These are phyloP conservation scores for Pseudonaja textilis DNA, from an alignment of 2,113 vertebrate species.

Conservation along the genomic window DNA sequence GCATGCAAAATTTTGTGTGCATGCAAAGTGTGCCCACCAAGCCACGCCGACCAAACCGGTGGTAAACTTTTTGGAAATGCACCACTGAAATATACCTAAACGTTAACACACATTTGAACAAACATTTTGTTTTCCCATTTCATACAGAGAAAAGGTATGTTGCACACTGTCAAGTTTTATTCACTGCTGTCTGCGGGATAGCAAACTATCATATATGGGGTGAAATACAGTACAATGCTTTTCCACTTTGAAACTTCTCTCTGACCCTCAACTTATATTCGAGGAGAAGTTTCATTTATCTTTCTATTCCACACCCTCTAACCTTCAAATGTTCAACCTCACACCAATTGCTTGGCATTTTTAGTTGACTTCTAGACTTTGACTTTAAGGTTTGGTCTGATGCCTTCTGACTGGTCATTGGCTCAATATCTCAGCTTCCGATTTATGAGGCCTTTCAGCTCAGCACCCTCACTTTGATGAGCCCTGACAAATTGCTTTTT, in stretches of 20 bases:
- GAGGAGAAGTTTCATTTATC: neutral
- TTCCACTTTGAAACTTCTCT: neutral
- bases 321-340: neutral
- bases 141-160: neutral
- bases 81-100: neutral
- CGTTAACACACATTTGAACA: neutral
- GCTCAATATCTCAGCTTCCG: neutral
- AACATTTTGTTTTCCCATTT: neutral
- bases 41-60: too few relatives aligned
- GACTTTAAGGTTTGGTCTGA: neutral
- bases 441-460: slow-evolving; percentile 8
- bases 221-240: neutral
- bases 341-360: neutral
- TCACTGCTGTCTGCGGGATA: neutral
- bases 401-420: neutral
- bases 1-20: too few relatives aligned
- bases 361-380: neutral
- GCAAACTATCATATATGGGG: neutral
- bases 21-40: too few relatives aligned
- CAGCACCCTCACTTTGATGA: neutral
- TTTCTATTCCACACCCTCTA: neutral
- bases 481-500: slow-evolving; percentile 3
- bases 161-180: neutral
- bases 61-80: too few relatives aligned
- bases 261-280: neutral